Base-by-base conservation (phyloP, 2,113 vertebrate species). In the Perca schrenkii region DNA sequence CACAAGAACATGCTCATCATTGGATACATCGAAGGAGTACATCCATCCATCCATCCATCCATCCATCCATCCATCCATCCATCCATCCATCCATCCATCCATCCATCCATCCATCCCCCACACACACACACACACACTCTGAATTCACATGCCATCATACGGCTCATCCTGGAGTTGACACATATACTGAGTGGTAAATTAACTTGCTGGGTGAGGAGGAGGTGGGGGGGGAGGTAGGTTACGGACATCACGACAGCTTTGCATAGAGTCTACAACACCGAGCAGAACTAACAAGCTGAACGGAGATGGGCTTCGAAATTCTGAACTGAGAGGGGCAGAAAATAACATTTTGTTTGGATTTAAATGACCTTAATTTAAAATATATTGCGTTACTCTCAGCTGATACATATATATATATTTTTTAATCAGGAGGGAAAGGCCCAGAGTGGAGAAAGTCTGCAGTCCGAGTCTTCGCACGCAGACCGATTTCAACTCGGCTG, bases 171-270 rank as follows among this genome's bases (percentile, higher is more conserved):
- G 84, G 86, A 86, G 80, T 86, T 67, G 53, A 88, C 89, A 84
- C 87, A 90, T 78, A 90, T 78, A 87, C 82, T 70, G 75, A 93
- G 89, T 86, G 92, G 91, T 93, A 94, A 89, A 85, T 84, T 53
- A 79, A 79, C 22, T 61, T 58, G 46, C 49, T 75, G 69, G 77
- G 31, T 21, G 43, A 50, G 46, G 28, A 15, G 31, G 13, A 56
- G 2, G 40, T 3, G 21, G 1, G 15, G 47, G 60, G 21, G 1
- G 15, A 36, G 60, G 47, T 0, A 57, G 66, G 69, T 19, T 64
- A 78, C 8, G 58, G 57, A 86, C 14, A 79, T 85, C 79, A 86
- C 67, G 1, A 82, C 84, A 91, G 80, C 79, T 86, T 90, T 91
- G 92, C 89, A 94, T 92, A 91, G 87, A 77, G 87, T 72, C 90